Percentiles rank a stretch among this genome's conserved stretches.
phyloP scores from a whole-genome alignment of 1,140 invertebrate genomes.

The Uloborus diversus region DNA sequence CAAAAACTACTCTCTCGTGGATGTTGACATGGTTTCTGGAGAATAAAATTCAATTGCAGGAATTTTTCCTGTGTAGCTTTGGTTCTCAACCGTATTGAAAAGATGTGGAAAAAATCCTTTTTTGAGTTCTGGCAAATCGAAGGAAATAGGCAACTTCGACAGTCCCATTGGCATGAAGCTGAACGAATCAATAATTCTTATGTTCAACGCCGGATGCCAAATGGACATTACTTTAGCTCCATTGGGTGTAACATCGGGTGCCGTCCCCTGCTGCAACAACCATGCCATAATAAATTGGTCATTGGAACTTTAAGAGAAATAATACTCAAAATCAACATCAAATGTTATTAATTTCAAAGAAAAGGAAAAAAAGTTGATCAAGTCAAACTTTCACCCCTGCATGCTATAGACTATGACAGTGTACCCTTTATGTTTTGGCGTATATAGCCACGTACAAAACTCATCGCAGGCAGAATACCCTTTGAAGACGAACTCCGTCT shows the following conservation, averaged over 20 bases:
- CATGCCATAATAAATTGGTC: not conserved
- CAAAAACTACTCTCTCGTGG: not conserved
- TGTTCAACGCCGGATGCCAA: not conserved
- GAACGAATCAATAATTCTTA: not conserved
- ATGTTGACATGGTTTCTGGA: not conserved
- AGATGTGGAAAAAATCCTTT: not conserved
- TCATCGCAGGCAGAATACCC: not conserved
- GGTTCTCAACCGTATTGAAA: not conserved
- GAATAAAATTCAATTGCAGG: not conserved
- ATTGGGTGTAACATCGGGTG: slow-evolving; percentile 28
- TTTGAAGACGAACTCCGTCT: not conserved
- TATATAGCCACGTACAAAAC: not conserved
- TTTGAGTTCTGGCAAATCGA: not conserved
- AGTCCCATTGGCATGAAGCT: not conserved
- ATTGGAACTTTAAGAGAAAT: not conserved
- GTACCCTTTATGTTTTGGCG: not conserved
- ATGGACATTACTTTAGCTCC: slow-evolving; percentile 23
- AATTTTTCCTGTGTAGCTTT: not conserved
- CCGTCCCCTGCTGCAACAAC: not conserved
- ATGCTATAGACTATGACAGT: not conserved
- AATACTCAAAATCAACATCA: not conserved
- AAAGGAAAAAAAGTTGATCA: no score
- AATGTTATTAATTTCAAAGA: not conserved
- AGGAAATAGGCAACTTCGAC: not conserved
- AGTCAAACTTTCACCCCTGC: not conserved